phyloP scores from a whole-genome alignment of 2,113 vertebrate species.

The Oreochromis aureus region DNA sequence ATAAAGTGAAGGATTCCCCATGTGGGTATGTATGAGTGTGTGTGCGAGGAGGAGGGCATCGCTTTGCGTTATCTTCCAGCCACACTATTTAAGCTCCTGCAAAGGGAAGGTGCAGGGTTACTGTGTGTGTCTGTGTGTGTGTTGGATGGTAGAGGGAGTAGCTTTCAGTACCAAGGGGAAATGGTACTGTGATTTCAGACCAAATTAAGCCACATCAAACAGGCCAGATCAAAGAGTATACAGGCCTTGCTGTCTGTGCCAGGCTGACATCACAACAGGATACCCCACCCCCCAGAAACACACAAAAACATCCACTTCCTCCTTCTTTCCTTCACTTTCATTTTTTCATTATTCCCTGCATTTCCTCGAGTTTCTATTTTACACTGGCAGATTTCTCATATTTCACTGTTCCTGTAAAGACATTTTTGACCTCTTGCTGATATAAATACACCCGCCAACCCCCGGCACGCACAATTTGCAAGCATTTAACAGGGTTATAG shows the following conservation, averaged over 20 bases:
- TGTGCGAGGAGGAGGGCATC: neutral
- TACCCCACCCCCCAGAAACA: slow-evolving; percentile 12
- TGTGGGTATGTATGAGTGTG: neutral
- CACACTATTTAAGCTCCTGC: slow-evolving; percentile 39
- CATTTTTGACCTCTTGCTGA: neutral
- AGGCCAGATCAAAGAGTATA: slow-evolving; percentile 58
- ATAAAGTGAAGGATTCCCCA: slow-evolving; percentile 1
- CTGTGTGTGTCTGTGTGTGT: neutral
- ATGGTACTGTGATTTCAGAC: slow-evolving; percentile 64
- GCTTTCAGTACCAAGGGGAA: slow-evolving; percentile 49
- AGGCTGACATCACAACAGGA: slow-evolving; percentile 30
- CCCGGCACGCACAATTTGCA: neutral
- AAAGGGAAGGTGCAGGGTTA: neutral
- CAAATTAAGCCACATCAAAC: slow-evolving; percentile 71
- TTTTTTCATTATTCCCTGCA: neutral
- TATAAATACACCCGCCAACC: neutral
- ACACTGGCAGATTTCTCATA: neutral
- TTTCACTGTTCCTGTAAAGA: neutral
- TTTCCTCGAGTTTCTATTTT: neutral
- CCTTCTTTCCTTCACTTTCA: neutral
- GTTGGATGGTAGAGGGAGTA: neutral
- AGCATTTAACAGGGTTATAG: slow-evolving; percentile 34
- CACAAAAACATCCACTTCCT: neutral
- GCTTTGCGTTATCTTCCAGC: slow-evolving; percentile 52
- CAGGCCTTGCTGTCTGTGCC: slow-evolving; percentile 36